phyloP scores from a whole-genome alignment of 2,797 vertebrate genomes.

The Balearica regulorum region DNA sequence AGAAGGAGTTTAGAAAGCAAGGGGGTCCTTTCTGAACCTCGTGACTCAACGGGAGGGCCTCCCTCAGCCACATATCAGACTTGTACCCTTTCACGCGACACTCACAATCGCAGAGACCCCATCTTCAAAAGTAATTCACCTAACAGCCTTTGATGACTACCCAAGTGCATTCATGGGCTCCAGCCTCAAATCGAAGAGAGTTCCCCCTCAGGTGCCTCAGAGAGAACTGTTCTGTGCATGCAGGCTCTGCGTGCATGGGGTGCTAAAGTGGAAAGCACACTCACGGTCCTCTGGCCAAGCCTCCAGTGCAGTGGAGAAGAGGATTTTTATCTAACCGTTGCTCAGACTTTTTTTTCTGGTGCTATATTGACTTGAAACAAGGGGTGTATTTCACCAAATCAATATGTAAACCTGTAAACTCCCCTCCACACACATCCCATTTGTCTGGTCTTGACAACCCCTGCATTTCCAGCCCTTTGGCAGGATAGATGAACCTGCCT shows the following conservation, averaged over 20 bases:
- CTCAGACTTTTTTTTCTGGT: not conserved
- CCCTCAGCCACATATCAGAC: too few species aligned
- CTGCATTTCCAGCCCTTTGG: not conserved
- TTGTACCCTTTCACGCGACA: too few species aligned
- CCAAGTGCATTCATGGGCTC: not conserved
- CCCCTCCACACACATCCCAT: not conserved
- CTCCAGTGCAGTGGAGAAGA: not conserved
- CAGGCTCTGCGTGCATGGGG: not conserved
- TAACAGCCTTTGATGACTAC: not conserved
- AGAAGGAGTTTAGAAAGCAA: too few species aligned
- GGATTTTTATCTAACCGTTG: not conserved
- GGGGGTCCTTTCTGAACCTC: too few species aligned
- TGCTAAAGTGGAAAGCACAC: not conserved
- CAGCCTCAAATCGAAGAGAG: not conserved
- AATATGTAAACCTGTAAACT: not conserved
- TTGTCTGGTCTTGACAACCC: not conserved
- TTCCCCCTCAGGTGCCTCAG: not conserved
- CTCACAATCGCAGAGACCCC: not conserved
- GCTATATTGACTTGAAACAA: not conserved
- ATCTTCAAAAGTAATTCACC: not conserved
- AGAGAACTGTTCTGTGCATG: not conserved
- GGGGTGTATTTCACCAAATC: not conserved
- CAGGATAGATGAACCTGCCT: not conserved
- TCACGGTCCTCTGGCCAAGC: not conserved
- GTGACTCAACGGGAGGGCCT: too few species aligned